Conservation (phyloP, 2,113 vertebrate species). For the Ivindomyrus marchei region DNA sequence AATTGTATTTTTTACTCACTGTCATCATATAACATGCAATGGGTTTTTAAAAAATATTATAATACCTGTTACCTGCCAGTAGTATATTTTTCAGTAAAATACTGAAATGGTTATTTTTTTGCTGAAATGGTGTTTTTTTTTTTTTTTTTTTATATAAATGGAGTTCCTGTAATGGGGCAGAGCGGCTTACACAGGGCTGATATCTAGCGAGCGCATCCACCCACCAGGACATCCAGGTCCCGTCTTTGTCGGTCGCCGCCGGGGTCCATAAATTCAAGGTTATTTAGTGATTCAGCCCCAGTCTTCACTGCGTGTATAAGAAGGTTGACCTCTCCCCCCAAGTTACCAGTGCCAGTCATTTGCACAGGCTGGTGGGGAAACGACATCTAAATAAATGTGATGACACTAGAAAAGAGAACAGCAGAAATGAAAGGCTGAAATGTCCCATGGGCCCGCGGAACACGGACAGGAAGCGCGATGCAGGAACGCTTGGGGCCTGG, state of each 20-base stretch:
- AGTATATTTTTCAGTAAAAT: background rate
- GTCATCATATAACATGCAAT: background rate
- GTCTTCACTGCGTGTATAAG: conserved; percentile 1
- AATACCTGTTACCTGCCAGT: background rate
- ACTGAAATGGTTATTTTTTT: background rate
- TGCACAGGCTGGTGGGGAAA: conserved; percentile 34
- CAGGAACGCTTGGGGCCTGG: conserved; percentile 28
- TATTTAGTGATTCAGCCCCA: background rate
- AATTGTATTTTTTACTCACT: background rate
- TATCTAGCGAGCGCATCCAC: background rate
- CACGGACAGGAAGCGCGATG: conserved; percentile 59
- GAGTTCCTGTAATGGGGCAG: background rate
- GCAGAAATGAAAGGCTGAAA: conserved; percentile 48
- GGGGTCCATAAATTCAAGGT: conserved; percentile 15
- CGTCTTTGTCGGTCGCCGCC: background rate
- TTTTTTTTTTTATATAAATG: background rate
- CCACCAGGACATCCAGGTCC: conserved; percentile 10
- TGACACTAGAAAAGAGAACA: conserved; percentile 37
- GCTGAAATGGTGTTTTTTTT: background rate
- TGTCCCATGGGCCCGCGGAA: conserved; percentile 53
- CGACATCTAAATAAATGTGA: conserved; percentile 47
- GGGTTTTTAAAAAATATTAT: background rate
- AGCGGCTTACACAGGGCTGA: background rate
- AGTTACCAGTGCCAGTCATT: conserved; percentile 21
- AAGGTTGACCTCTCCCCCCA: background rate